Evolutionary conservation across 1,140 invertebrate genomes (phyloP).

Genomic region (Maconellicoccus hirsutus): DNA sequence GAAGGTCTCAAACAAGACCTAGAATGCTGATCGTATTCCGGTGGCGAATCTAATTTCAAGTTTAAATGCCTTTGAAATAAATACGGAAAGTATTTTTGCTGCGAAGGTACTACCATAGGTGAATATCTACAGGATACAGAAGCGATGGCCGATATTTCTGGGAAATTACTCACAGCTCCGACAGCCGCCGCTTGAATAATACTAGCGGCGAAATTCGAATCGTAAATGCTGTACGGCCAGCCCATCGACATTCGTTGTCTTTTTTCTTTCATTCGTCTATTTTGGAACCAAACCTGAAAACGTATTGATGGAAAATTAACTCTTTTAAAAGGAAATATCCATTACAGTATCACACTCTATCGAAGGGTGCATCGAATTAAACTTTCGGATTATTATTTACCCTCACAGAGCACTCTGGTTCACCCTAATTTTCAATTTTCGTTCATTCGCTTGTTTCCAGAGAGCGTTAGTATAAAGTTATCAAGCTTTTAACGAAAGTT

Average conservation of each 20-base stretch:
- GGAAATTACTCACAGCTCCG: slow-evolving; percentile 29
- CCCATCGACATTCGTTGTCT: slow-evolving; percentile 81
- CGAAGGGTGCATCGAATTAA: too few species aligned
- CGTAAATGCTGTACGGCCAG: slow-evolving; percentile 92
- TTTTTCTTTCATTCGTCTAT: slow-evolving; percentile 98
- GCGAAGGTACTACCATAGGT: slow-evolving; percentile 22
- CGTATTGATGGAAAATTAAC: too few species aligned
- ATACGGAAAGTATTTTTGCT: slow-evolving; percentile 20
- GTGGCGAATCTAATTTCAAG: slow-evolving; percentile 22
- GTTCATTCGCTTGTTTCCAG: too few species aligned
- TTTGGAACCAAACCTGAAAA: slow-evolving; percentile 98
- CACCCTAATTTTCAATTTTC: too few species aligned
- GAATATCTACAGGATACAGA: slow-evolving; percentile 33
- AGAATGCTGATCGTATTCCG: slow-evolving; percentile 23
- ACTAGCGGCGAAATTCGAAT: slow-evolving; percentile 82
- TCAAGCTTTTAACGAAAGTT: too few species aligned
- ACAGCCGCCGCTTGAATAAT: slow-evolving; percentile 68
- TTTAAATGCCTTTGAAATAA: slow-evolving; percentile 15
- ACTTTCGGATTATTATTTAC: too few species aligned
- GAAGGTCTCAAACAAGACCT: slow-evolving; percentile 29
- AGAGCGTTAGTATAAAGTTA: too few species aligned
- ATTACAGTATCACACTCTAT: too few species aligned
- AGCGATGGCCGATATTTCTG: slow-evolving; percentile 33
- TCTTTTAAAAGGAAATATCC: too few species aligned
- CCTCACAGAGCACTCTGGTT: too few species aligned